Base-by-base conservation (phyloP, 2,888 invertebrate species). In the Trissolcus japonicus region DNA sequence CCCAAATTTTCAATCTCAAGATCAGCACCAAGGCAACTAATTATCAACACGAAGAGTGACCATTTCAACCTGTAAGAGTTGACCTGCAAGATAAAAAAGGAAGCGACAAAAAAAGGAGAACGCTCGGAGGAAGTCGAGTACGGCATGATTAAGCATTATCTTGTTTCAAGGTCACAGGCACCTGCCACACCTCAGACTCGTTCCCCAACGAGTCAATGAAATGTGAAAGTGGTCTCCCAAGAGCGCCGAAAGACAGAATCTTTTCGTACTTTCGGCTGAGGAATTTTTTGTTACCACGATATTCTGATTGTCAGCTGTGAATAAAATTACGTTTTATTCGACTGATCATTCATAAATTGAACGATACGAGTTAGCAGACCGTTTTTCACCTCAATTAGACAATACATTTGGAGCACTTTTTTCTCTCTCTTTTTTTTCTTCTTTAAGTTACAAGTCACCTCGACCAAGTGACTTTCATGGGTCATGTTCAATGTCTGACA, bases 151-250 rank as follows among this genome's bases (percentile, higher is more conserved):
- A 60, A 57, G 61, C 61, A 61, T 46, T 61, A 16, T 48, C 54
- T 46, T 56, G 59, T 76, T 77, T 80, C 81, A 80, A 80, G 81
- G 81, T 81, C 80, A 80, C 48, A 78, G 69, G 72, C 79, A 75
- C 78, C 76, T 80, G 78, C 68, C 71, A 43, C 76, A 68, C 78
- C 76, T 67, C 62, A 25, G 63, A 50, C 54, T 61, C 35, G 50
- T 63, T 72, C 63, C 57, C 75, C 67, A 56, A 16, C 51, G 61
- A 25, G 68, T 79, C 59, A 74, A 74, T 79, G 77, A 75, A 68
- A 75, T 75, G 76, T 69, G 81, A 81, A 81, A 81, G 81, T 77
- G 59, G 57, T 61, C 60, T 41, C 54, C 62, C 67, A 74, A 71
- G 59, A 63, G 69, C 71, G 25, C 25, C 25, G 25, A 25, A 55